Base-by-base conservation (phyloP, 53 echinoderm and acorn worm genomes). In the Echinarachnius parma region DNA sequence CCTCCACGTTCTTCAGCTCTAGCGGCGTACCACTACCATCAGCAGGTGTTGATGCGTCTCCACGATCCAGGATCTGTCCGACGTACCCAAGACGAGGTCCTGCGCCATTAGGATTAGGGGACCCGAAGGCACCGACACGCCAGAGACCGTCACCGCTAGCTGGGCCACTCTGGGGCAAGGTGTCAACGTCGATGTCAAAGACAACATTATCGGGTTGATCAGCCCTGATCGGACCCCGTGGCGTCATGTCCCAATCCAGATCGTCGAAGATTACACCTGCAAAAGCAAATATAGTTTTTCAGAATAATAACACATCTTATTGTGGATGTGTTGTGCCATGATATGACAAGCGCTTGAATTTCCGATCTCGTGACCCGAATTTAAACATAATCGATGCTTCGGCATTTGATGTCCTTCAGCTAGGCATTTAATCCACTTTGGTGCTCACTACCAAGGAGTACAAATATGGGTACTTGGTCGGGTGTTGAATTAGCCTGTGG, bases 121-220 rank as follows among this genome's bases (percentile, higher is more conserved):
- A 75, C 2, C 83, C 89, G 52, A 94, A 94, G 82, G 84, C 77
- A 21, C 94, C 94, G 16, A 90, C 76, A 21, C 90, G 83, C 94
- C 94, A 94, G 31, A 94, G 70, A 39, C 83, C 77, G 65, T 74
- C 77, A 15, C 94, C 94, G 24, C 62, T 28, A 22, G 87, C 90
- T 39, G 83, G 55, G 21, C 81, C 80, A 9, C 86, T 78, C 8
- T 81, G 75, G 23, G 75, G 80, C 48, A 76, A 59, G 14, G 81
- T 81, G 27, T 45, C 57, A n/a, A 86, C 53, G 26, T 81, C 81
- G 11, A 86, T 64, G 31, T 80, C 75, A 30, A 76, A 58, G 31
- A 78, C 28, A 13, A 76, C 44, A 44, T 81, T 62, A 60, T 80
- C 81, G 28, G 75, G 61, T 52, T 60, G 75, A 52, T 78, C 75